Base-by-base conservation (phyloP, 2,797 vertebrate genomes). In the Lophura swinhoii region DNA sequence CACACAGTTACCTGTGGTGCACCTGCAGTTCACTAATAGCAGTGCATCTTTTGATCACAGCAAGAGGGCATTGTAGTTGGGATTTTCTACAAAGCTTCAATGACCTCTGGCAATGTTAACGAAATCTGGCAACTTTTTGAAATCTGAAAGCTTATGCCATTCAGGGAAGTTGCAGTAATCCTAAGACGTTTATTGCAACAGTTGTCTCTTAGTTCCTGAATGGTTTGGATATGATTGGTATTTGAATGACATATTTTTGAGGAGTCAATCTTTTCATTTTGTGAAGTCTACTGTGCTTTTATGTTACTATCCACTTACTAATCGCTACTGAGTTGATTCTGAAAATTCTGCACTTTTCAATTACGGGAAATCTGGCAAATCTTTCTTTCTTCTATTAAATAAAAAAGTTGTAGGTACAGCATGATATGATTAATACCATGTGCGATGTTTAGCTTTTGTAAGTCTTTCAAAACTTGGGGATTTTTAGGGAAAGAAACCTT, bases 211-310 rank as follows among this genome's bases (percentile, higher is more conserved):
- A 66, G 39, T 63, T 87, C 58, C 66, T 62, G 64, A 85, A 58
- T 49, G 60, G 43, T 8, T 56, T 51, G 21, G 9, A 31, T 46
- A 39, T 29, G 62, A 77, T 91, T 8, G 13, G 80, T 91, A 91
- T 74, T 76, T 87, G 13, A 94, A 22, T 43, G 75, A 39, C 31
- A 59, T 80, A 84, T 68, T 29, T 91, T 89, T 84, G 64, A 87
- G 72, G 87, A 72, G 28, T 55, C 62, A 81, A 18, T 75, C 55
- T 56, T 90, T 83, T 72, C 8, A 2, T 88, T 94, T 91, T 78
- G 75, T 21, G 58, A 39, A 70, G 37, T 46, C 53, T 80, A 31
- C 17, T 91, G 49, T 56, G 28, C 67, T 94, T 88, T 91, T 60
- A 12, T 44, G 24, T n/a, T 83, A 24, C 24, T 70, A 75, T 64